Evolutionary conservation across 1,140 invertebrate species (phyloP), one percentile per base, ranked within the genome.

Genomic region (Apis mellifera): DNA sequence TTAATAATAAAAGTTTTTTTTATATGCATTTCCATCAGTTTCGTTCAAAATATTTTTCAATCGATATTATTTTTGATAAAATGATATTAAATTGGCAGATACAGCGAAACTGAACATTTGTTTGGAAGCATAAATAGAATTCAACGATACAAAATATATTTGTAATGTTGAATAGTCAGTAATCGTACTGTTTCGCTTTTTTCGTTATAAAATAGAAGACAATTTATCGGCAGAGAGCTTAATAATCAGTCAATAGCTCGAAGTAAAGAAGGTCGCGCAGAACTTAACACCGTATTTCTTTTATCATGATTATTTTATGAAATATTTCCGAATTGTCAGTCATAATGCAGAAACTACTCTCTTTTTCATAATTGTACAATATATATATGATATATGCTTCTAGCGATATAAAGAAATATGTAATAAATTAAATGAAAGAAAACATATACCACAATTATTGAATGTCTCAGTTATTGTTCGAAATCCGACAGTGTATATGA

Each of bases 121-220:
- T 84, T 76, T 19, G 86, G 86, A 88, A 88, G 86, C 86, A 88
- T 84, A 52, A 78, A 80, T 66, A 64, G 60, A 76, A 75, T 70
- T 84, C 68, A 57, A 84, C 65, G 52, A 55, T 66, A 71, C 50
- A 54, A 54, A 42, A 68, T 68, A 54, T 11, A 50, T 71, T 68
- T 60, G 52, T 62, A 26, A 78, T 13, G 74, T 65, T 78, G 42
- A 87, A 50, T 77, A 69, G 68, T 71, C 77, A 64, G 64, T 85
- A 65, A 88, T 76, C 80, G 68, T 62, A 80, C 80, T 88, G 86
- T 76, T 88, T 85, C 72, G 86, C 84, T 88, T 81, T 68, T 19
- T 75, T 80, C n/a, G 26, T 83, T 85, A 88, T 78, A 85, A 88
- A 88, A 88, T 85, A 88, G 87, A 88, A 88, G 86, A 88, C 84